Evolutionary conservation across 2,888 invertebrate genomes (phyloP), one percentile per base, ranked within the genome.

Genomic region (Hypena proboscidalis): DNA sequence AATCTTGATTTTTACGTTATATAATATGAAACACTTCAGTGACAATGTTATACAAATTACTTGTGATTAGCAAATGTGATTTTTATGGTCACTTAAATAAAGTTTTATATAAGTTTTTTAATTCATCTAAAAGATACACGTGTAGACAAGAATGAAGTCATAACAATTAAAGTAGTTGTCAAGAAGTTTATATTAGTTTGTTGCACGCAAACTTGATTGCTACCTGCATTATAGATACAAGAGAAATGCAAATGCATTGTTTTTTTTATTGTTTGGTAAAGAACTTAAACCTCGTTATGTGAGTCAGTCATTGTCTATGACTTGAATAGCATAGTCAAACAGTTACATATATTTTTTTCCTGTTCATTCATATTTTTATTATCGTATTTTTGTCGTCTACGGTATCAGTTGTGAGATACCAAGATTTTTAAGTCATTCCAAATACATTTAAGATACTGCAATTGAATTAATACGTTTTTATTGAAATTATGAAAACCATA

Each of bases 161-260:
- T 58, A 33, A 51, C 38, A 21, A 48, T 43, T 45, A 38, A 59
- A 45, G 39, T 48, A 27, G 34, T 36, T 33, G 14, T 61, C 21
- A 43, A 39, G 23, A 43, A 40, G 30, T 30, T 56, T 29, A 37
- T 44, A 50, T 41, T 39, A 40, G 39, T 46, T 22, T 30, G 9
- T 10, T 23, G 37, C 58, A 54, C 42, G 45, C 45, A 25, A 53
- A 10, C 10, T 13, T 30, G 11, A 42, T 35, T 30, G 25, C 19
- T 4, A 23, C 10, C n/a, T 27, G 20, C 4, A 31, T 20, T 31
- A 11, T 20, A 7, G 10, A 10, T 10, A 19, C 7, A 4, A 19
- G 26, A 7, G 26, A 14, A 27, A 27, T 27, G 26, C 14, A 4
- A n/a, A 14, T 27, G 14, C 5, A 4, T 17, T 27, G 26, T 14